Conservation (phyloP, 2,797 vertebrate species). For the Sternarchorhynchus goeldii region DNA sequence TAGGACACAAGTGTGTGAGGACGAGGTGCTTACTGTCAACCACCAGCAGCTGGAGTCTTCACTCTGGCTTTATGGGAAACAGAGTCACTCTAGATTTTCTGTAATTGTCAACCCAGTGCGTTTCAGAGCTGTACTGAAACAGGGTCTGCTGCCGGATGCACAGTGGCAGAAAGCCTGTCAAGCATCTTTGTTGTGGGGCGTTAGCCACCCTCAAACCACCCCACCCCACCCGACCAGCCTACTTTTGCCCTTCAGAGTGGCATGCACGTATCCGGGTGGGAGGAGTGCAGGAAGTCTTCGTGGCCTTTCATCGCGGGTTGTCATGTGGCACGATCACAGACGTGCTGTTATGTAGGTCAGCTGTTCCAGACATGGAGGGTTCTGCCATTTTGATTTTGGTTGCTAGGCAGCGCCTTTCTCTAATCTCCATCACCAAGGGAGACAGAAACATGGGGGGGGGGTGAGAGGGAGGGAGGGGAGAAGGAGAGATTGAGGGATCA, state of each 20-base stretch:
- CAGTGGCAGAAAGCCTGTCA: conserved; percentile 20
- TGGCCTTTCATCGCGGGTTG: conserved; percentile 74
- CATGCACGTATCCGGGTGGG: conserved; percentile 59
- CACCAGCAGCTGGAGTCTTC: conserved; percentile 26
- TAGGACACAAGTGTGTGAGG: not conserved
- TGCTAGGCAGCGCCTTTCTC: conserved; percentile 80
- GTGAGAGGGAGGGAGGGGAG: conserved; percentile 29
- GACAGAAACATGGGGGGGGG: conserved; percentile 36
- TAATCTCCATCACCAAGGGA: conserved; percentile 76
- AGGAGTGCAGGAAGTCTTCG: conserved; percentile 63
- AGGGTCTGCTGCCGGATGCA: conserved; percentile 13
- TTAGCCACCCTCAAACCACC: not conserved
- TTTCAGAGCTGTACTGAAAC: conserved; percentile 30
- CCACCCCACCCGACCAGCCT: not conserved
- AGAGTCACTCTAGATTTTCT: conserved; percentile 27
- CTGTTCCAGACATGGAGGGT: conserved; percentile 67
- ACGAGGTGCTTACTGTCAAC: conserved; percentile 24
- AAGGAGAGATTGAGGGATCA: conserved; percentile 43
- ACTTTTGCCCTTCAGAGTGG: conserved; percentile 41
- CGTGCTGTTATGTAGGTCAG: conserved; percentile 81
- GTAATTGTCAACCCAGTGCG: conserved; percentile 27
- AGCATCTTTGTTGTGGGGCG: conserved; percentile 27
- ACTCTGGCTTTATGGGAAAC: conserved; percentile 12
- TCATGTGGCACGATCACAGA: conserved; percentile 77
- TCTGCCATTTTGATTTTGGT: conserved; percentile 80